phyloP scores from a whole-genome alignment of 2,888 invertebrate species.

The Girardia tigrina region DNA sequence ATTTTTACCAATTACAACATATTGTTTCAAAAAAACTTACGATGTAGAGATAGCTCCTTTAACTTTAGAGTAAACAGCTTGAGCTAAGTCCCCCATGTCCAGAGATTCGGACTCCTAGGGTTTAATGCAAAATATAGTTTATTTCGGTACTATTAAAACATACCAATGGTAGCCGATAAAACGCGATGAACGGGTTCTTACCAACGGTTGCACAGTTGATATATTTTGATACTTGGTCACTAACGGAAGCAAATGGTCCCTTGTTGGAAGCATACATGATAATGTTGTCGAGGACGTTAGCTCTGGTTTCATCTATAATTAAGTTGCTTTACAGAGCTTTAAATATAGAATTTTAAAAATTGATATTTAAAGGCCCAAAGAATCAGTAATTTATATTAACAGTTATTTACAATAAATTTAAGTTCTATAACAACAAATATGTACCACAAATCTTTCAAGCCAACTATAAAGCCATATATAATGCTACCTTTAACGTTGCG shows the following conservation, averaged over 20 bases:
- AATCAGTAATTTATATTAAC: too few species aligned
- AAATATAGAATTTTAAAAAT: too few species aligned
- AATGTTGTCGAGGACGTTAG: background rate
- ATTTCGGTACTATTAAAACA: background rate
- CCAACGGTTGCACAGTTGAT: slow-evolving; percentile 16
- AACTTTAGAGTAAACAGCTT: background rate
- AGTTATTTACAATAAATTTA: too few species aligned
- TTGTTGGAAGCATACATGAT: background rate
- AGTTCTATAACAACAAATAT: too few species aligned
- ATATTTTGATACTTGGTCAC: background rate
- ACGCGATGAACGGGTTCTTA: background rate
- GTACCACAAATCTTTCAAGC: too few species aligned
- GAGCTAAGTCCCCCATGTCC: background rate
- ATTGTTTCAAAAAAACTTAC: background rate
- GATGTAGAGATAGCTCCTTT: slow-evolving; percentile 9
- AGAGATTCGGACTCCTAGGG: background rate
- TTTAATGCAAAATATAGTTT: background rate
- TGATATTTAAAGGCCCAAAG: too few species aligned
- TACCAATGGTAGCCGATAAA: background rate
- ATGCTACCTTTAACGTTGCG: too few species aligned
- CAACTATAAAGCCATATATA: too few species aligned
- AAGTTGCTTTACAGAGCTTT: too few species aligned
- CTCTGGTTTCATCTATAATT: background rate
- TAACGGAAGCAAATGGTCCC: background rate
- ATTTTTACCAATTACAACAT: too few species aligned